Base-by-base conservation (phyloP, 2,797 vertebrate species). In the Distichodus sexfasciatus region DNA sequence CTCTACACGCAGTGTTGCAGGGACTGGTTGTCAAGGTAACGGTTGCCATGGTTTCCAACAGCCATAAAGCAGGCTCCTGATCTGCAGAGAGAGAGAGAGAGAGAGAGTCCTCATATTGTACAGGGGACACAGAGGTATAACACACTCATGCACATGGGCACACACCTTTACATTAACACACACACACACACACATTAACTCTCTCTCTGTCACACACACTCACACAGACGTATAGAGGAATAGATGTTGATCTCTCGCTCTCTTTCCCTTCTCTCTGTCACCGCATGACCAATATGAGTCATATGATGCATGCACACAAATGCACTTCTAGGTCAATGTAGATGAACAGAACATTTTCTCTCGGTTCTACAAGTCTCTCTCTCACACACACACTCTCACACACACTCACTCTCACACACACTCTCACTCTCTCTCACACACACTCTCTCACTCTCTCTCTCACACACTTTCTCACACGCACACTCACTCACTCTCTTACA, bases 31-130 rank as follows among this genome's bases (percentile, higher is more conserved):
- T 88, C 87, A 91, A 90, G 83, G 90, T 81, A 90, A 92, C 89
- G 82, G 85, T n/a, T n/a, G n/a, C 82, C 85, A 86, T 83, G 86
- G 88, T 90, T 90, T 87, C 86, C 89, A 90, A 93, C 89, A 91
- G 86, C 86, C 82, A 79, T 87, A 88, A 87, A 77, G 47, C 74
- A 41, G 78, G 75, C 83, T 78, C 72, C 86, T 87, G 87, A 90
- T 88, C 85, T 80, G 14, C 46, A 66, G 46, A 53, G 64, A 61
- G 58, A 86, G 79, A 87, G 79, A 79, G 80, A 88, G 84, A 86
- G 80, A 85, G 82, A 74, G 61, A 47, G 69, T 72, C 76, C 33
- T 31, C 17, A 31, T 11, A 21, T 21, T n/a, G 51, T 38, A 36
- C 29, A 35, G 21, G 9, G 24, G 12, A 29, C 23, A 59, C 12